Percentiles rank a stretch among this genome's conserved stretches.
These are phyloP conservation scores for Diorhabda sublineata DNA, from an alignment of 1,140 invertebrate genomes.

Conservation along the genomic window DNA sequence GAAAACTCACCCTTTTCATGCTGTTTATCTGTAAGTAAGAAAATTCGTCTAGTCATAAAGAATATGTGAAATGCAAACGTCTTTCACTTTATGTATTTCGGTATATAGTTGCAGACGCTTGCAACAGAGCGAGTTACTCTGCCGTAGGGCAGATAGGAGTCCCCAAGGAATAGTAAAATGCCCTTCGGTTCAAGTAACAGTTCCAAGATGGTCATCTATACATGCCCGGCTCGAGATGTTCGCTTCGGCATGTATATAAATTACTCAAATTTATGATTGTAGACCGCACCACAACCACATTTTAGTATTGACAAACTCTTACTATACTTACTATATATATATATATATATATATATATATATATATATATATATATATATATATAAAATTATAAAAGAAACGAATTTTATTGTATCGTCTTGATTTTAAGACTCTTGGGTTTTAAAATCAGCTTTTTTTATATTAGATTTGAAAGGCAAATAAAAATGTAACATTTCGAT, in stretches of 20 bases:
- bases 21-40: too few relatives aligned
- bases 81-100: background rate
- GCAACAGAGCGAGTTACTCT: background rate
- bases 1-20: too few relatives aligned
- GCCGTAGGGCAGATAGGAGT: conserved; percentile 7
- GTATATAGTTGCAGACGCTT: background rate
- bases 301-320: background rate
- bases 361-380: too few relatives aligned
- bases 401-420: too few relatives aligned
- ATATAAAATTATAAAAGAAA: too few relatives aligned
- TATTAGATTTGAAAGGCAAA: too few relatives aligned
- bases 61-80: background rate
- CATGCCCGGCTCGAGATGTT: conserved; percentile 4
- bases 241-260: background rate
- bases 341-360: too few relatives aligned
- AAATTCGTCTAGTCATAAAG: too few relatives aligned
- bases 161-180: conserved; percentile 16
- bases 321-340: too few relatives aligned
- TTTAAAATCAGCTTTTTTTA: too few relatives aligned
- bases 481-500: too few relatives aligned
- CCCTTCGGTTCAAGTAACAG: conserved; percentile 16
- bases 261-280: background rate
- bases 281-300: background rate
- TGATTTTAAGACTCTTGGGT: too few relatives aligned
- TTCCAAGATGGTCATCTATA: conserved; percentile 17